These are phyloP conservation scores for Sebastes alutus DNA, from an alignment of 2,797 vertebrate species.

Conservation along the genomic window DNA sequence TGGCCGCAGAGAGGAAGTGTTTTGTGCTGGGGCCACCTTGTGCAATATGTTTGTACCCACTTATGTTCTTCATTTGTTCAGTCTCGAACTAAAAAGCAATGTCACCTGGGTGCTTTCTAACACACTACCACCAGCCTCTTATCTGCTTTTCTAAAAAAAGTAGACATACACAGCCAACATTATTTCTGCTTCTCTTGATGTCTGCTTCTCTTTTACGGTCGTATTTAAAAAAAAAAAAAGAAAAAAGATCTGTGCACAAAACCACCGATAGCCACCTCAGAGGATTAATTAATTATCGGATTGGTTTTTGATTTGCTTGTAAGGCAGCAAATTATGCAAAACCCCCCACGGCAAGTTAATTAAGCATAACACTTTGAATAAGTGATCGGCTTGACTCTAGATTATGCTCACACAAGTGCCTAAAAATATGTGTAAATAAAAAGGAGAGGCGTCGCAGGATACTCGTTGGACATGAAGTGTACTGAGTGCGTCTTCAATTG, in stretches of 20 bases:
- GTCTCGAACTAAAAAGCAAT: not conserved
- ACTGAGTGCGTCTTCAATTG: not conserved
- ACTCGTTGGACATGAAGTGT: not conserved
- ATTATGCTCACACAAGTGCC: slow-evolving; percentile 38
- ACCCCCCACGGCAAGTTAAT: slow-evolving; percentile 57
- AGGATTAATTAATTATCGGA: slow-evolving; percentile 60
- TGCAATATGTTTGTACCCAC: slow-evolving; percentile 29
- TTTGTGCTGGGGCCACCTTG: slow-evolving; percentile 19
- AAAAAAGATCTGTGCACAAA: slow-evolving; percentile 20
- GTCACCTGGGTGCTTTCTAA: not conserved
- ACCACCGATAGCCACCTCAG: slow-evolving; percentile 41
- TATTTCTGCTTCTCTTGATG: not conserved
- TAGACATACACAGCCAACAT: not conserved
- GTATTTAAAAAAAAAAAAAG: not conserved
- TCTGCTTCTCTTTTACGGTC: slow-evolving; percentile 2
- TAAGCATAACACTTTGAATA: slow-evolving; percentile 54
- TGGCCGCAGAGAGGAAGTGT: slow-evolving; percentile 40
- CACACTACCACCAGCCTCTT: not conserved
- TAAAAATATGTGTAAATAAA: slow-evolving; percentile 56
- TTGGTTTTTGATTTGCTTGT: slow-evolving; percentile 64
- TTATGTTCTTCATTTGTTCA: slow-evolving; percentile 6
- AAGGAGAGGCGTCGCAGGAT: slow-evolving; percentile 17
- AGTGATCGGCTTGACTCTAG: slow-evolving; percentile 52
- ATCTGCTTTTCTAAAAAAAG: not conserved
- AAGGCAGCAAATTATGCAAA: slow-evolving; percentile 55